Evolutionary conservation across 2,797 vertebrate species (phyloP).

Genomic region (Ctenopoma multispine): DNA sequence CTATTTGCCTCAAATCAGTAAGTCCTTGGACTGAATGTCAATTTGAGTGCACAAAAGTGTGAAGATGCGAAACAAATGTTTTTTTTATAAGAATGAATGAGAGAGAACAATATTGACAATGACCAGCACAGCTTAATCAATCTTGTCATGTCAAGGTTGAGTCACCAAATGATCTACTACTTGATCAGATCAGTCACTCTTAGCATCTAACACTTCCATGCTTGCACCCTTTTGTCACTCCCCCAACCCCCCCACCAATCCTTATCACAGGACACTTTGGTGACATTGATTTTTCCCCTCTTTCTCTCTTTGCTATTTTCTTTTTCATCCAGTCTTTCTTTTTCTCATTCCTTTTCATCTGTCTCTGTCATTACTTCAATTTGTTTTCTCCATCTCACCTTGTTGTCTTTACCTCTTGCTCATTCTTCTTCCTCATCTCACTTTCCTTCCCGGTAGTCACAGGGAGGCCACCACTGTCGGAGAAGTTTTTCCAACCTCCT

Average conservation of each 20-base stretch:
- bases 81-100: too few species aligned
- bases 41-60: neutral
- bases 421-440: constrained; percentile 56
- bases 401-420: constrained; percentile 64
- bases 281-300: constrained; percentile 48
- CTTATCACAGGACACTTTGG: constrained; percentile 47
- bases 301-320: constrained; percentile 15
- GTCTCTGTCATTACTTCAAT: constrained; percentile 70
- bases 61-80: neutral
- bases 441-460: constrained; percentile 64
- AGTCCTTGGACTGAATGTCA: too few species aligned
- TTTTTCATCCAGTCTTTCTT: constrained; percentile 51
- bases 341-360: constrained; percentile 70
- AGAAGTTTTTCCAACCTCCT: constrained; percentile 80
- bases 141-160: constrained; percentile 24
- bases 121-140: too few species aligned
- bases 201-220: constrained; percentile 5
- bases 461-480: constrained; percentile 62
- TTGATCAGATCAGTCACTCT: constrained; percentile 4
- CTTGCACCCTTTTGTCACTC: neutral
- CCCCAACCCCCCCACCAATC: constrained; percentile 14
- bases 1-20: too few species aligned
- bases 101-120: too few species aligned
- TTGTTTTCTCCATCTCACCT: constrained; percentile 60
- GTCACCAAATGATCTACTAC: constrained; percentile 17